A percentile compares a stretch with the other conserved stretches of the same genome.
Evolutionary conservation across 2,113 vertebrate genomes (phyloP).

Genomic region (Hippocampus comes): DNA sequence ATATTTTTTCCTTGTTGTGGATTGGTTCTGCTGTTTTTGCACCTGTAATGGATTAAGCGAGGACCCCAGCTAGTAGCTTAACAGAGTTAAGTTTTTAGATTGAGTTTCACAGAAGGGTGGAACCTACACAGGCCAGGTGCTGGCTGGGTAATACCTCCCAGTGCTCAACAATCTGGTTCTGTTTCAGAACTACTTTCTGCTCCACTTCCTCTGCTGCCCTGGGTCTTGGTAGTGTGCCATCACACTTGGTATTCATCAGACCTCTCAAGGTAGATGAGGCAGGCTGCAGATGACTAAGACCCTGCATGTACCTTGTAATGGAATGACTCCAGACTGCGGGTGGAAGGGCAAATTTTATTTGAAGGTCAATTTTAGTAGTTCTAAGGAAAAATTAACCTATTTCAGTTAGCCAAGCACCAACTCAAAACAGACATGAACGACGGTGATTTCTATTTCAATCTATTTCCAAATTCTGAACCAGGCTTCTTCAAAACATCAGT

Average conservation of each 20-base stretch:
- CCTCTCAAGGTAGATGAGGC: slow-evolving; percentile 12
- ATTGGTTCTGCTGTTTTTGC: slow-evolving; percentile 73
- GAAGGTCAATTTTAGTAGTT: no score
- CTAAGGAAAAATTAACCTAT: no score
- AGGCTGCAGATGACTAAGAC: background rate
- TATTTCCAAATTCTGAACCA: no score
- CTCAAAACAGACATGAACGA: no score
- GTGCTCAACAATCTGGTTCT: slow-evolving; percentile 69
- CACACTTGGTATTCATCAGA: slow-evolving; percentile 48
- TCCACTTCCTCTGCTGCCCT: slow-evolving; percentile 37
- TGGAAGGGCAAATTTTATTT: no score
- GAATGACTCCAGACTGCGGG: no score
- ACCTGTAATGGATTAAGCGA: slow-evolving; percentile 91
- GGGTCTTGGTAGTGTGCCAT: slow-evolving; percentile 33
- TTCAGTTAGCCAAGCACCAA: no score
- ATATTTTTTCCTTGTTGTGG: slow-evolving; percentile 7
- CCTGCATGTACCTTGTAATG: no score
- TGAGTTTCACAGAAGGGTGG: slow-evolving; percentile 82
- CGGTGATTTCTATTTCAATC: no score
- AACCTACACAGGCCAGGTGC: slow-evolving; percentile 86
- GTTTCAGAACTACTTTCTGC: slow-evolving; percentile 51
- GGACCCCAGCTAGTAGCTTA: slow-evolving; percentile 83
- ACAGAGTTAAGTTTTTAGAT: slow-evolving; percentile 85
- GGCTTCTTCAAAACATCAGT: no score
- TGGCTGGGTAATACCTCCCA: slow-evolving; percentile 77